Percentiles rank a stretch among this genome's conserved stretches.
Evolutionary conservation across 2,888 invertebrate genomes (phyloP).

Genomic region (Phaedon cochleariae): DNA sequence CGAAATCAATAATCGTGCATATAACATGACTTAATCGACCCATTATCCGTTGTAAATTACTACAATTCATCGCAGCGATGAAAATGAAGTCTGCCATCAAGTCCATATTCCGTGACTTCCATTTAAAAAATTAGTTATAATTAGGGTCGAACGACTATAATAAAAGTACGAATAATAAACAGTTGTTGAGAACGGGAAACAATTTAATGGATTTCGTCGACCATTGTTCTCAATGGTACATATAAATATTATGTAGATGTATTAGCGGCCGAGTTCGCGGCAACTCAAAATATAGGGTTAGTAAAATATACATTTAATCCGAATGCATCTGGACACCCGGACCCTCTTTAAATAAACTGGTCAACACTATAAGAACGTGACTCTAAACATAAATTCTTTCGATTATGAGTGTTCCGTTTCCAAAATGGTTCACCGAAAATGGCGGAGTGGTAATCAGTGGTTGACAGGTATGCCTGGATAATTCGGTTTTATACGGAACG

Average conservation of each 20-base stretch:
- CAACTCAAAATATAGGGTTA: neutral
- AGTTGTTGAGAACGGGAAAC: slow-evolving; percentile 26
- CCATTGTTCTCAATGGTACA: slow-evolving; percentile 26
- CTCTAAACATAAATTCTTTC: too few relatives aligned
- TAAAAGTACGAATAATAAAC: slow-evolving; percentile 28
- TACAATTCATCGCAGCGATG: slow-evolving; percentile 16
- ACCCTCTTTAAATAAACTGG: too few relatives aligned
- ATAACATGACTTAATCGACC: slow-evolving; percentile 21
- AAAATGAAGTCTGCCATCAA: slow-evolving; percentile 21
- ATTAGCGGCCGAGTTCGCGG: too few relatives aligned
- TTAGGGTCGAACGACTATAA: slow-evolving; percentile 27
- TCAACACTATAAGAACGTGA: too few relatives aligned
- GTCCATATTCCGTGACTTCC: slow-evolving; percentile 27
- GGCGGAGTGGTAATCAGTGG: too few relatives aligned
- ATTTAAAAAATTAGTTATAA: slow-evolving; percentile 31
- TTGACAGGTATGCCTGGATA: too few relatives aligned
- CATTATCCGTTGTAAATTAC: slow-evolving; percentile 21
- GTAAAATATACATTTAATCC: too few relatives aligned
- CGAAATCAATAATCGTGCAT: slow-evolving; percentile 18
- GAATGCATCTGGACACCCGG: too few relatives aligned
- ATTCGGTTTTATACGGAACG: too few relatives aligned
- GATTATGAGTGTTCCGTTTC: too few relatives aligned
- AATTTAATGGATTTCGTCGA: slow-evolving; percentile 24
- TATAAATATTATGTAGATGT: slow-evolving; percentile 3
- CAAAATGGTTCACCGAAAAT: too few relatives aligned